Percentiles rank a stretch among this genome's conserved stretches.
These are phyloP conservation scores for Idaea biselata DNA, from an alignment of 2,888 invertebrate genomes.

Conservation along the genomic window DNA sequence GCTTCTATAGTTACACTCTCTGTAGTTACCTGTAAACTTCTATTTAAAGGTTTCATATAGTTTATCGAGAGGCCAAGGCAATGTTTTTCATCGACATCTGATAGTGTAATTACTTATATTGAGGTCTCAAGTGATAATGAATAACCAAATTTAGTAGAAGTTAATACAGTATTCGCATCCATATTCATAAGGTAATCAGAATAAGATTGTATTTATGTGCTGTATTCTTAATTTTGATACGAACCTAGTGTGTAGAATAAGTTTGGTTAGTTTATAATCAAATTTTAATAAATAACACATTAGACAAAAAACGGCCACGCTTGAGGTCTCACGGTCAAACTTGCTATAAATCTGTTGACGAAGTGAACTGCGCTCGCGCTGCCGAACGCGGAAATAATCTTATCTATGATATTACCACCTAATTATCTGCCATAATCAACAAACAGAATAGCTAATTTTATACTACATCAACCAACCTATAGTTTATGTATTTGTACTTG, in stretches of 20 bases:
- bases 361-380: conserved; percentile 35
- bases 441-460: conserved; percentile 46
- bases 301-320: conserved; percentile 73
- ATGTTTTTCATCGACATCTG: conserved; percentile 39
- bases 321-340: conserved; percentile 76
- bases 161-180: conserved; percentile 42
- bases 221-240: conserved; percentile 56
- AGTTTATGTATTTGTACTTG: background rate
- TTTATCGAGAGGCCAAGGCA: conserved; percentile 9
- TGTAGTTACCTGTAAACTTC: no score
- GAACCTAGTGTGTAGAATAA: conserved; percentile 56
- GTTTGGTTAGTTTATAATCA: conserved; percentile 65
- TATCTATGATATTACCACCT: conserved; percentile 48
- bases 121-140: conserved; percentile 45
- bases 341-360: conserved; percentile 73
- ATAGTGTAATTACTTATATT: conserved; percentile 51
- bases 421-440: conserved; percentile 53
- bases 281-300: conserved; percentile 78
- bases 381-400: conserved; percentile 52
- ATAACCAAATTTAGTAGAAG: conserved; percentile 43
- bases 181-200: conserved; percentile 58
- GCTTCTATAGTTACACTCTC: no score
- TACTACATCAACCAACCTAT: conserved; percentile 22
- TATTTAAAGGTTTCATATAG: no score
- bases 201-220: conserved; percentile 54